Evolutionary conservation across 2,797 vertebrate genomes (phyloP).

Genomic region (Heliangelus exortis): DNA sequence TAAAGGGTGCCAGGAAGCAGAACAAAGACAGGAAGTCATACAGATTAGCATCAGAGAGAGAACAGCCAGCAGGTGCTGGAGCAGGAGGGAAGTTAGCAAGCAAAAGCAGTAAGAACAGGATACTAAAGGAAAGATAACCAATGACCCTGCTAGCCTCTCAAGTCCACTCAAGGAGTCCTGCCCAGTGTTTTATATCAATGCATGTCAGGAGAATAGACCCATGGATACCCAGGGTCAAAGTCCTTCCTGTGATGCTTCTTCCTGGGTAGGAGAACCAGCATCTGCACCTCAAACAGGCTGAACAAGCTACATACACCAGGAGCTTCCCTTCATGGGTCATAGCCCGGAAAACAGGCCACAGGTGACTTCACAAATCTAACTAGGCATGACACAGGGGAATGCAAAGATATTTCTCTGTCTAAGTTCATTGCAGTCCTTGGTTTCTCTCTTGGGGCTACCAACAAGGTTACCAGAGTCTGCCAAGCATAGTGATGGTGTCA

Average conservation of each 20-base stretch:
- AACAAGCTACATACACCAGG: not conserved
- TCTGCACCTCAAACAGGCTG: not conserved
- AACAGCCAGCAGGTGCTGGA: not conserved
- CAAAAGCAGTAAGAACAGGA: not conserved
- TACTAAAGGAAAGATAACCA: not conserved
- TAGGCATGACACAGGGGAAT: not conserved
- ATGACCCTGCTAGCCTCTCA: not conserved
- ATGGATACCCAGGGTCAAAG: not conserved
- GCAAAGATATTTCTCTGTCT: not conserved
- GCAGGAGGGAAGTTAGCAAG: not conserved
- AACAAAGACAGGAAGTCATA: not conserved
- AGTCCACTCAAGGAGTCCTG: not conserved
- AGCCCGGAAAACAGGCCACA: not conserved
- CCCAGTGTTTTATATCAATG: not conserved
- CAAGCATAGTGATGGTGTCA: not conserved
- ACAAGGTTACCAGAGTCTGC: not conserved
- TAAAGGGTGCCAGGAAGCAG: not conserved
- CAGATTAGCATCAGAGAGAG: not conserved
- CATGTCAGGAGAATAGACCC: not conserved
- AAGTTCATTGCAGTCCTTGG: not conserved
- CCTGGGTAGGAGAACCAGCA: not conserved
- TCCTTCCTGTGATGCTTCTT: not conserved
- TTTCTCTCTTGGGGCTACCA: conserved; percentile 2
- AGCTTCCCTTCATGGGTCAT: fast-evolving
- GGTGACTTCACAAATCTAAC: not conserved